Conservation (phyloP, 2,113 vertebrate genomes). For the Petrocephalus zakoni region DNA sequence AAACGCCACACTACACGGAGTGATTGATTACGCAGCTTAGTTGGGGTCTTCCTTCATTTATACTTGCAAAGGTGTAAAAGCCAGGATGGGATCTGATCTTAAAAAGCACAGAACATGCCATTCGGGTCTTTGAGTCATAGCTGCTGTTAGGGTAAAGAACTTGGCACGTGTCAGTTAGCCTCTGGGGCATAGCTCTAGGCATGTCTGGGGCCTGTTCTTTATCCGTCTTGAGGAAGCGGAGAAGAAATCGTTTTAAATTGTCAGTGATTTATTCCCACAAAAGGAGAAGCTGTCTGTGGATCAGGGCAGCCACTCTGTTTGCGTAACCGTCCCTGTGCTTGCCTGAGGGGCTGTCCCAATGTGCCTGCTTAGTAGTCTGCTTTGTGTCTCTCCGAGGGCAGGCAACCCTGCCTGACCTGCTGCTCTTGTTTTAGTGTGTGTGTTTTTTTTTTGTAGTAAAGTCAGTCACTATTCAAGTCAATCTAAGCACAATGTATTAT, state of each 20-base stretch:
- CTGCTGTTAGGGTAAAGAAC: not conserved
- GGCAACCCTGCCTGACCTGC: not conserved
- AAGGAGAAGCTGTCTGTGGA: not conserved
- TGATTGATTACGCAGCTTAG: not conserved
- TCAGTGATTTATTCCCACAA: not conserved
- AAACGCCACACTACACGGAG: not conserved
- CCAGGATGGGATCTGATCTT: not conserved
- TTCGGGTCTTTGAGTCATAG: not conserved
- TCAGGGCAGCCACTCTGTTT: not conserved
- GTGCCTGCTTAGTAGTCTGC: not conserved
- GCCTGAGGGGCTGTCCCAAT: not conserved
- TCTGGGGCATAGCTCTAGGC: not conserved
- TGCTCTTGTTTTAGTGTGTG: not conserved
- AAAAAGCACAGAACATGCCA: not conserved
- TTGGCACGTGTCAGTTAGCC: not conserved
- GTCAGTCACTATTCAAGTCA: not conserved
- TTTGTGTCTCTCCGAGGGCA: not conserved
- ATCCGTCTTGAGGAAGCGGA: not conserved
- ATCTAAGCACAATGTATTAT: not conserved
- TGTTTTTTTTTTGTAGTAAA: no score
- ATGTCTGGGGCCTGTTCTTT: not conserved
- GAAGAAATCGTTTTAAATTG: not conserved
- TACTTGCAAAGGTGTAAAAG: not conserved
- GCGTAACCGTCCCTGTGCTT: not conserved
- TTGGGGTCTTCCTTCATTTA: not conserved